phyloP scores from a whole-genome alignment of 2,797 vertebrate genomes.

The Peromyscus aztecus region DNA sequence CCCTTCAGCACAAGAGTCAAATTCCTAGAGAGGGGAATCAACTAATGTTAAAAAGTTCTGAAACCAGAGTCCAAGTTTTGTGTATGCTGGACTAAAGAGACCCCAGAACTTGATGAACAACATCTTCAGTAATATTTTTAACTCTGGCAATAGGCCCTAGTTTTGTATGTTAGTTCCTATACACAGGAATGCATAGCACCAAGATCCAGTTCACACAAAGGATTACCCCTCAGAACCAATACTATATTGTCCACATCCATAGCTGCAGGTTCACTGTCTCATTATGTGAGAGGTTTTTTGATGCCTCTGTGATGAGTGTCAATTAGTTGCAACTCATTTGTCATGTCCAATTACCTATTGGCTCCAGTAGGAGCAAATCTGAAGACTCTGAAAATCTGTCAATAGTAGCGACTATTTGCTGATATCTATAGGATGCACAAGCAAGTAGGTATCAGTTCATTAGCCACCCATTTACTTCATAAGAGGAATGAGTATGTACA shows the following conservation, averaged over 20 bases:
- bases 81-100: background rate
- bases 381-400: background rate
- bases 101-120: background rate
- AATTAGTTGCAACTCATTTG: too few species aligned
- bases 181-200: too few species aligned
- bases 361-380: background rate
- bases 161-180: background rate
- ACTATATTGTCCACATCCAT: background rate
- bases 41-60: background rate
- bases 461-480: background rate
- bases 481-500: background rate
- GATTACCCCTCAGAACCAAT: background rate
- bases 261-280: background rate
- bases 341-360: background rate
- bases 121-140: background rate
- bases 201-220: background rate
- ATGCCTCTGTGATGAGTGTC: background rate
- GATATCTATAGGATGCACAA: background rate
- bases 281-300: background rate
- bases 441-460: background rate
- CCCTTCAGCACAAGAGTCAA: background rate
- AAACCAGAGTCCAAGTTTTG: background rate
- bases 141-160: background rate
- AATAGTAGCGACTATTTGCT: background rate
- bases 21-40: background rate